Percentiles rank a stretch among this genome's conserved stretches.
Conservation (phyloP, 2,888 invertebrate species). For the Acrobasis suavella region DNA sequence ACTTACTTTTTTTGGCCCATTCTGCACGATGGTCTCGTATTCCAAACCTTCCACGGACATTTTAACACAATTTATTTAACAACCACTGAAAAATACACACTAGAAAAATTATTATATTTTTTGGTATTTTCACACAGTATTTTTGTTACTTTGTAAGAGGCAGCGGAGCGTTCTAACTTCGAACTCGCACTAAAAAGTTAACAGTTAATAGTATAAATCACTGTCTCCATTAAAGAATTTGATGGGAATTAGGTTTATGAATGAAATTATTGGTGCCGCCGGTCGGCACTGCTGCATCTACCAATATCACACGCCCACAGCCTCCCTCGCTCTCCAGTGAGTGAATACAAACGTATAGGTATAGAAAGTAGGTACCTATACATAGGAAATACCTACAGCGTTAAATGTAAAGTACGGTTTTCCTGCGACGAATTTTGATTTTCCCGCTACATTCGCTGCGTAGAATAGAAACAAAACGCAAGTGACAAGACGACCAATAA, state of each 20-base stretch:
- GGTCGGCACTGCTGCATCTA: conserved; percentile 66
- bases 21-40: conserved; percentile 84
- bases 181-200: conserved; percentile 55
- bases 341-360: conserved; percentile 49
- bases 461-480: conserved; percentile 8
- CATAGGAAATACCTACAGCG: conserved; percentile 25
- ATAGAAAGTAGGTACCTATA: conserved; percentile 54
- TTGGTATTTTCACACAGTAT: conserved; percentile 53
- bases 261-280: conserved; percentile 59
- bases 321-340: conserved; percentile 71
- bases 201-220: conserved; percentile 57
- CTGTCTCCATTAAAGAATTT: conserved; percentile 61
- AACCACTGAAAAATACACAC: conserved; percentile 64
- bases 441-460: neutral
- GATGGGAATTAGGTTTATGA: conserved; percentile 56
- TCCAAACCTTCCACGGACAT: conserved; percentile 84
- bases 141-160: conserved; percentile 44
- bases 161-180: conserved; percentile 45
- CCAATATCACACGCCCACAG: conserved; percentile 71
- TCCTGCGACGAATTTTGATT: conserved; percentile 40
- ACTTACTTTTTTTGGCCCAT: conserved; percentile 85
- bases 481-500: neutral
- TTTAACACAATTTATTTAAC: conserved; percentile 54
- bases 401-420: conserved; percentile 54
- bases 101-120: conserved; percentile 42